These are phyloP conservation scores for Macaria notata DNA, from an alignment of 2,888 invertebrate genomes.

Conservation along the genomic window DNA sequence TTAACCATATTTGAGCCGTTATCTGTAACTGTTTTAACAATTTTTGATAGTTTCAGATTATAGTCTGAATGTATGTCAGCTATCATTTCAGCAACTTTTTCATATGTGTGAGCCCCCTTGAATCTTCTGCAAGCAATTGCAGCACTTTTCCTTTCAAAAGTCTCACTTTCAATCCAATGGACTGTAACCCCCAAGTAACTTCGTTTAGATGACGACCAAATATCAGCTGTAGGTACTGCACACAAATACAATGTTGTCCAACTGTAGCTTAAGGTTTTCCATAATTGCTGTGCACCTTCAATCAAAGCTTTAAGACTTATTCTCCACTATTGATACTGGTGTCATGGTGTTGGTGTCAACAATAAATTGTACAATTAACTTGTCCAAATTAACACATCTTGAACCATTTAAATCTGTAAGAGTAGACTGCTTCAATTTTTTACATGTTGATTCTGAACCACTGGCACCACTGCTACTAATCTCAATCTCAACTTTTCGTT, in stretches of 20 bases:
- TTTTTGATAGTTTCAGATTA: constrained; percentile 32
- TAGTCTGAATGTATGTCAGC: constrained; percentile 27
- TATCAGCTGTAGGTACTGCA: constrained; percentile 20
- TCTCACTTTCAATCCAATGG: constrained; percentile 26
- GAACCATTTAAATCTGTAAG: constrained; percentile 12
- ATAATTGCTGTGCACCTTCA: constrained; percentile 9
- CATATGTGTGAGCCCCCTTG: constrained; percentile 27
- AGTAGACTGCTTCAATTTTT: constrained; percentile 24
- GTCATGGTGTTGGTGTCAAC: constrained; percentile 32
- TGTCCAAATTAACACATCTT: constrained; percentile 27
- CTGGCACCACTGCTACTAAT: constrained; percentile 5
- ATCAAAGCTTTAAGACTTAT: constrained; percentile 30
- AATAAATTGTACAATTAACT: constrained; percentile 26
- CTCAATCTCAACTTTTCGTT: constrained; percentile 1
- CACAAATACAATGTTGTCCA: constrained; percentile 17
- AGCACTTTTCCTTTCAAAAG: constrained; percentile 16
- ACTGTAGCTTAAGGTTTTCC: neutral
- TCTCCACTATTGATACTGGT: constrained; percentile 31
- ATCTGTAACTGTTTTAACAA: constrained; percentile 23
- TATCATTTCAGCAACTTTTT: constrained; percentile 29
- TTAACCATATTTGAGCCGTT: constrained; percentile 26
- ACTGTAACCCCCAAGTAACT: constrained; percentile 30
- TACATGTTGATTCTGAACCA: constrained; percentile 4
- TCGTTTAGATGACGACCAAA: constrained; percentile 26
- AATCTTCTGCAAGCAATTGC: constrained; percentile 34